Base-by-base conservation (phyloP, 2,113 vertebrate species). In the Indicator maculatus region DNA sequence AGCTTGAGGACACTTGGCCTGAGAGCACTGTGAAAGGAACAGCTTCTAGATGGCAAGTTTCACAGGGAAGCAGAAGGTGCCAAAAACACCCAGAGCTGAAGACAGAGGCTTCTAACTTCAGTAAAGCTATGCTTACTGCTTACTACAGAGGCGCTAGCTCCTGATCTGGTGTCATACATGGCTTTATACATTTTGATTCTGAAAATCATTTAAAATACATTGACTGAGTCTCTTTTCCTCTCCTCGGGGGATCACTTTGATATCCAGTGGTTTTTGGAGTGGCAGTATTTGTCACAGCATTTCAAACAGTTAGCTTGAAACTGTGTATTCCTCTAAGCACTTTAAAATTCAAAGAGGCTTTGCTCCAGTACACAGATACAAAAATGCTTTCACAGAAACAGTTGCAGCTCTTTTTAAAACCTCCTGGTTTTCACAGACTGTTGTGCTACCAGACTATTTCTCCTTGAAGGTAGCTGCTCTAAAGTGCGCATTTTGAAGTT, bases 291-390 rank as follows among this genome's bases (percentile, higher is more conserved):
- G 72, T 76, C 50, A 63, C 64, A 66, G 52, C 19, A 33, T 89
- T 89, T 96, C 59, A 82, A 84, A 45, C 47, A 78, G 24, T 56
- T 52, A 69, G 7, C 27, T 93, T 63, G 79, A 88, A 83, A 79
- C 63, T 24, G 15, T 41, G 6, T 55, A 36, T 63, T 93, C 64
- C 86, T 85, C 41, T 52, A 52, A 92, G 55, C 45, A 26, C 27
- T 89, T 87, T 3, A 74, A 61, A 90, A 82, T 79, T 89, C 86
- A 89, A 72, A 78, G 74, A n/a, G 12, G 17, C 64, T 94, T 83
- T 87, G 27, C 36, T 87, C 41, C 60, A 85, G 30, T 27, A 28
- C 59, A 41, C 36, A 53, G 59, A 36, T 76, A 61, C 44, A 95
- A 80, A 89, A 88, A 70, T n/a, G 30, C 41, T 86, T 88, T 81